Percentiles rank a stretch among this genome's conserved stretches.
phyloP scores from a whole-genome alignment of 2,797 vertebrate genomes.

The Gymnocypris eckloni region DNA sequence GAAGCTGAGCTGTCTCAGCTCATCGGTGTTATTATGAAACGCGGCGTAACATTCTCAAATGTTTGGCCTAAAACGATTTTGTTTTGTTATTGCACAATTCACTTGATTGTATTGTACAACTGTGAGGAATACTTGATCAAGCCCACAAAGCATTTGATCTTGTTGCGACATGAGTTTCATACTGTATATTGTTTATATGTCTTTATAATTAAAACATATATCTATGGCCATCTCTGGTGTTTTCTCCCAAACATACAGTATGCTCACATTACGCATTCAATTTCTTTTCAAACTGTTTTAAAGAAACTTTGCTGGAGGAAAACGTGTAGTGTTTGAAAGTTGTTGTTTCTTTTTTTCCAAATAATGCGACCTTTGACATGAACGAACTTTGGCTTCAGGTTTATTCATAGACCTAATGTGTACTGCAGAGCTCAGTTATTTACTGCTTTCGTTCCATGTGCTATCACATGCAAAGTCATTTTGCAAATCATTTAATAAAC shows the following conservation, averaged over 20 bases:
- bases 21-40: slow-evolving; percentile 58
- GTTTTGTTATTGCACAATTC: slow-evolving; percentile 77
- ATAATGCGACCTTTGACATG: not conserved
- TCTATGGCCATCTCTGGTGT: slow-evolving; percentile 70
- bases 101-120: slow-evolving; percentile 85
- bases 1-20: slow-evolving; percentile 16
- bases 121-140: slow-evolving; percentile 75
- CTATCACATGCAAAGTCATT: not conserved
- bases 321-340: not conserved
- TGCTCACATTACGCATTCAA: not conserved
- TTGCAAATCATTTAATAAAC: not conserved
- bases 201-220: slow-evolving; percentile 90
- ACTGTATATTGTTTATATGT: slow-evolving; percentile 88
- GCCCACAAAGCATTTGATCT: slow-evolving; percentile 74
- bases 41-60: slow-evolving; percentile 58
- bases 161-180: slow-evolving; percentile 85
- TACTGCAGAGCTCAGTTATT: not conserved
- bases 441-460: not conserved
- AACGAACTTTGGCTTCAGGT: not conserved
- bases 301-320: not conserved
- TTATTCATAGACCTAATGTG: not conserved
- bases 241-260: slow-evolving; percentile 15
- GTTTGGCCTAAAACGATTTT: slow-evolving; percentile 67
- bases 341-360: not conserved
- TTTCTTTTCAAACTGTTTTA: not conserved